Conservation (phyloP, 1,140 invertebrate species). For the Globodera rostochiensis region DNA sequence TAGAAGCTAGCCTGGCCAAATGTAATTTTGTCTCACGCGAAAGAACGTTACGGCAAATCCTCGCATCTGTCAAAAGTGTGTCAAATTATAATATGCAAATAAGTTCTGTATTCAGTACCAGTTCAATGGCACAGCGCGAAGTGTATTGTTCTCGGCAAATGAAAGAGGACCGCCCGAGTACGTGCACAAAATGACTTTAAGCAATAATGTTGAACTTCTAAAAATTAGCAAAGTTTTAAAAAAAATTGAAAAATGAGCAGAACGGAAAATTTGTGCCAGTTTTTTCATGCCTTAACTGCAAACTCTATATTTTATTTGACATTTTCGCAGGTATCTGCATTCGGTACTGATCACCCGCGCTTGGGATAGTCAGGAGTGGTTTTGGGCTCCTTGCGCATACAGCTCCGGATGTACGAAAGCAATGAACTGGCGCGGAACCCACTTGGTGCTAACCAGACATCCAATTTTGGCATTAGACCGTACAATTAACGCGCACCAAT, state of each 20-base stretch:
- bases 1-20: neutral
- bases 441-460: neutral
- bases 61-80: neutral
- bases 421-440: neutral
- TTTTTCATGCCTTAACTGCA: too few relatives aligned
- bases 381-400: neutral
- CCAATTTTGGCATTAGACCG: neutral
- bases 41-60: neutral
- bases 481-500: neutral
- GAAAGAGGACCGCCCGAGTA: neutral
- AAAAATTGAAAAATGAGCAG: too few relatives aligned
- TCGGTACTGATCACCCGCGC: neutral
- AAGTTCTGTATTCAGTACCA: neutral
- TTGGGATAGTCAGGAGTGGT: constrained; percentile 3
- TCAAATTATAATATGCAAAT: neutral
- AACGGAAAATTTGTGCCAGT: too few relatives aligned
- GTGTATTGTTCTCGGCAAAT: neutral
- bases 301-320: too few relatives aligned
- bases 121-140: neutral
- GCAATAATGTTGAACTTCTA: too few relatives aligned
- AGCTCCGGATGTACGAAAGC: neutral
- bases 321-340: neutral
- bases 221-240: too few relatives aligned
- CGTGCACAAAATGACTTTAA: neutral
- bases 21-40: neutral